Evolutionary conservation across 2,888 invertebrate species (phyloP).

Genomic region (Uropetala carovei): DNA sequence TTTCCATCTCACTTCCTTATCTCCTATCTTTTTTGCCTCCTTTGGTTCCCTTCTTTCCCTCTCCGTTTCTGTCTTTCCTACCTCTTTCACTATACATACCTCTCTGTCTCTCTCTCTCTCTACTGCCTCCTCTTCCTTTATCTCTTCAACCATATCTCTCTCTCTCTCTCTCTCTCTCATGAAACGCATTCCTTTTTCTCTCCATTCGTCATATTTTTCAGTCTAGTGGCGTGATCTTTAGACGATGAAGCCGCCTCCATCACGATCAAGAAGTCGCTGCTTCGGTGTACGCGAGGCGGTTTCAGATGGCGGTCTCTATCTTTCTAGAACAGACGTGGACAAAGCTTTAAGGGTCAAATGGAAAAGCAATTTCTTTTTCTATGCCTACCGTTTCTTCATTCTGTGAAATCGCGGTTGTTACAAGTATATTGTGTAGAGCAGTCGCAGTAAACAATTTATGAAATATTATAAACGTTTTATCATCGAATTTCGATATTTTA

Average conservation of each 20-base stretch:
- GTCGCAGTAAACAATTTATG: too few relatives aligned
- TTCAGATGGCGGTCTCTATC: background rate
- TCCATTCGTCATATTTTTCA: slow-evolving; percentile 14
- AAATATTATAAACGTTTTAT: too few relatives aligned
- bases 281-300: background rate
- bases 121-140: background rate
- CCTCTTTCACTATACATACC: background rate
- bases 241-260: background rate
- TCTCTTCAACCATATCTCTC: background rate
- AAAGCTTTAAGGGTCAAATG: too few relatives aligned
- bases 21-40: background rate
- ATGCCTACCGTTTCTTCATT: too few relatives aligned
- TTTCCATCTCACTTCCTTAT: background rate
- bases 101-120: background rate
- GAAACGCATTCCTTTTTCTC: slow-evolving; percentile 3
- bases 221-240: slow-evolving; percentile 5
- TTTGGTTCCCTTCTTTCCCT: background rate
- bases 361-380: too few relatives aligned
- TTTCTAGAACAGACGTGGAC: too few relatives aligned
- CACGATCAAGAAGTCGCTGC: background rate
- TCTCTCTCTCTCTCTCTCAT: background rate
- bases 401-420: too few relatives aligned
- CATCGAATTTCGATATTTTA: too few relatives aligned
- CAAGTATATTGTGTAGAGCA: too few relatives aligned
- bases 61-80: background rate